Evolutionary conservation across 2,888 invertebrate species (phyloP).

Genomic region (Drosophila anomalata): DNA sequence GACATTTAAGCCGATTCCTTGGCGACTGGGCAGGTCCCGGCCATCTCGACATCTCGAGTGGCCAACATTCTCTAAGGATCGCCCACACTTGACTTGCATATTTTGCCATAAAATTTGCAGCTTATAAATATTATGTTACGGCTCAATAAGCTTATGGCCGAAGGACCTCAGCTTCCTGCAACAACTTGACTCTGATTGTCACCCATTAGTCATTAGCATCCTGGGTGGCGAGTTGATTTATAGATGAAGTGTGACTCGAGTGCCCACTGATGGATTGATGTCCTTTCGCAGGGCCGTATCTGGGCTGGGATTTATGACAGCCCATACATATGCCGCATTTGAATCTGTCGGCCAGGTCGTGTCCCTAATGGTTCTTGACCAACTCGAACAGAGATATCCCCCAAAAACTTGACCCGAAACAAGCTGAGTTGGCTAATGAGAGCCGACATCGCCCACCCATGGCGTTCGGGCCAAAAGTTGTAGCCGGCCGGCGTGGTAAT

Average conservation of each 20-base stretch:
- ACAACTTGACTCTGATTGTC: slow-evolving; percentile 51
- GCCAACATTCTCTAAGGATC: slow-evolving; percentile 10
- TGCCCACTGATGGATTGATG: slow-evolving; percentile 47
- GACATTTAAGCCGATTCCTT: slow-evolving; percentile 50
- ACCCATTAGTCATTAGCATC: slow-evolving; percentile 73
- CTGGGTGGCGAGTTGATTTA: slow-evolving; percentile 35
- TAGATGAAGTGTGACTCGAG: slow-evolving; percentile 26
- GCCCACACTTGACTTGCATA: slow-evolving; percentile 44
- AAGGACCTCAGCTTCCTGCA: slow-evolving; percentile 13
- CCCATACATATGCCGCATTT: slow-evolving; percentile 26
- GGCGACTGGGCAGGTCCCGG: slow-evolving; percentile 30
- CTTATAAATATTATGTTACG: slow-evolving; percentile 73
- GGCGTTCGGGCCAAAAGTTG: slow-evolving; percentile 51
- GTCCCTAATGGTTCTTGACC: slow-evolving; percentile 31
- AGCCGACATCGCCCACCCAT: slow-evolving; percentile 8
- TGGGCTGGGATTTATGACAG: slow-evolving; percentile 23
- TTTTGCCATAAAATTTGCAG: slow-evolving; percentile 55
- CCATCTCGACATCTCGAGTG: slow-evolving; percentile 35
- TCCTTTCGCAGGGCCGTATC: neutral
- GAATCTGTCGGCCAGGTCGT: slow-evolving; percentile 34
- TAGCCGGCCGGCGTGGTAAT: slow-evolving; percentile 65
- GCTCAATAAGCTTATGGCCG: slow-evolving; percentile 58
- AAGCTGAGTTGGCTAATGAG: slow-evolving; percentile 29
- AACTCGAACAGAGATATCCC: slow-evolving; percentile 36
- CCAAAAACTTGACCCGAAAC: slow-evolving; percentile 12